Evolutionary conservation across 2,113 vertebrate species (phyloP).

Genomic region (Bungarus multicinctus): DNA sequence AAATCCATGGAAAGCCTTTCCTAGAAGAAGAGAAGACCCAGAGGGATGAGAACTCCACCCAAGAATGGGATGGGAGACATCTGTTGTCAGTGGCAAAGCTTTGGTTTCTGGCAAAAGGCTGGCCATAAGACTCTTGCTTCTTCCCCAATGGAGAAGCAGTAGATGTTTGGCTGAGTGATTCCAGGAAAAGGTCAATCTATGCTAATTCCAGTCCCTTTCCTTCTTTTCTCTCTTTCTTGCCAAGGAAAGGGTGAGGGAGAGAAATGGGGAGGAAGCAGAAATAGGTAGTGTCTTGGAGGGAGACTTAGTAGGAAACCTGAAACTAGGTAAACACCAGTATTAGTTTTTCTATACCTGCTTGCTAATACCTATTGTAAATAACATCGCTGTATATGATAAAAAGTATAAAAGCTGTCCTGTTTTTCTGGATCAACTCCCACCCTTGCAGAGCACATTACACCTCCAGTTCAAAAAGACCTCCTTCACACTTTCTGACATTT

Average conservation of each 20-base stretch:
- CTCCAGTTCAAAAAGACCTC: not conserved
- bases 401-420: not conserved
- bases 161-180: not conserved
- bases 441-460: not conserved
- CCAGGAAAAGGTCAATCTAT: not conserved
- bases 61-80: not conserved
- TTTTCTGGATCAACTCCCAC: not conserved
- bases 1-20: not conserved
- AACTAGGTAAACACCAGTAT: not conserved
- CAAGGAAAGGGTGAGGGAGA: not conserved
- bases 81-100: not conserved
- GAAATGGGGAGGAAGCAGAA: not conserved
- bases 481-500: slow-evolving; percentile 33
- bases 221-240: not conserved
- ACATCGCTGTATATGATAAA: not conserved
- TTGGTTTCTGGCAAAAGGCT: not conserved
- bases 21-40: not conserved
- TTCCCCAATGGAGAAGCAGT: not conserved
- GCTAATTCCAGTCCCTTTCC: not conserved
- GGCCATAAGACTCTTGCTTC: not conserved
- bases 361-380: not conserved
- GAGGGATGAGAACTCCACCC: not conserved
- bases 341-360: not conserved
- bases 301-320: not conserved
- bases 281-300: not conserved